Evolutionary conservation across 1,140 invertebrate species (phyloP), one percentile per base, ranked within the genome.

Genomic region (Drosophila simulans): DNA sequence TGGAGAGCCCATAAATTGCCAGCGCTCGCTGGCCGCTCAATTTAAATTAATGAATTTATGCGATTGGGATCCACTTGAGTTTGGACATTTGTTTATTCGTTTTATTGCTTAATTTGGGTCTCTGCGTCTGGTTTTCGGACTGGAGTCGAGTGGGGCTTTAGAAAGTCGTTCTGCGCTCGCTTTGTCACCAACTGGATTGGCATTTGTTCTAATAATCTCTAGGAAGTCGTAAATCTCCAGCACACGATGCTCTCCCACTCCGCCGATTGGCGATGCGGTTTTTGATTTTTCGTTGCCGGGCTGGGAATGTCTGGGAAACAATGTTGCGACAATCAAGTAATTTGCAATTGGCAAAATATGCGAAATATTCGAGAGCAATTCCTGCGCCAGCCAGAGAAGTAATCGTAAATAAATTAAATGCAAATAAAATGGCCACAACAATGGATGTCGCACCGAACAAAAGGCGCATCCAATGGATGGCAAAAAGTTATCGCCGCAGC

Each of bases 321-420:
- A 83, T 83, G 72, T 84, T 65, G 76, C 80, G 60, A 74, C 83
- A 83, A 88, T 83, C 83, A 86, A 86, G 83, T 86, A 79, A 88
- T 86, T 88, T 88, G 76, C 84, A 86, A 88, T 88, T 83, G 83
- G 52, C 79, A 79, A 83, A 86, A 60, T 89, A 83, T 88, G 81
- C 72, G 68, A 45, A 83, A 74, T 73, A 83, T 77, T 58, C 71
- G 31, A 55, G 60, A 64, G 74, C 45, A 80, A 80, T 79, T 59
- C 40, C 54, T 58, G 31, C 17, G 35, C 11, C 25, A 25, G 17
- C 15, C 39, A 55, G 35, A 22, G 37, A 56, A 75, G 34, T 54
- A 73, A 73, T 72, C 45, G 60, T 69, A 58, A 59, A 58, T 60
- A 51, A 59, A 53, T 66, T 60, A 69, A 77, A 71, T 78, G 58